A percentile compares a stretch with the other conserved stretches of the same genome.
Evolutionary conservation across 1,140 invertebrate genomes (phyloP).

Genomic region (Episyrphus balteatus): DNA sequence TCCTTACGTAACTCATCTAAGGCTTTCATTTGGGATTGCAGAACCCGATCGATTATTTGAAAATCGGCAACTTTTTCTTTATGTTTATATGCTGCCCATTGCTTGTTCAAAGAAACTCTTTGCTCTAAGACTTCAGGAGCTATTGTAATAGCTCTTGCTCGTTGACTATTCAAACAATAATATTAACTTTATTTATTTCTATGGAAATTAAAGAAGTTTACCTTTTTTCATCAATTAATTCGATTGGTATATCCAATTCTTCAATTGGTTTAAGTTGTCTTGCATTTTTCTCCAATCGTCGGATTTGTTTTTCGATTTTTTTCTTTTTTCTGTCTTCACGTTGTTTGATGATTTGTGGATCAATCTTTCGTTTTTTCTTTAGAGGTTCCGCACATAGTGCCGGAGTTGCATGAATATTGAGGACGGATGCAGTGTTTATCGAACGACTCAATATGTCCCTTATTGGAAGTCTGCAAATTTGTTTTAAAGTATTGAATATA

Average conservation of each 20-base stretch:
- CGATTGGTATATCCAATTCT: constrained; percentile 61
- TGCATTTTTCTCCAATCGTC: constrained; percentile 60
- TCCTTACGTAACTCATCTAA: constrained; percentile 61
- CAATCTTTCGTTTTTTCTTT: constrained; percentile 77
- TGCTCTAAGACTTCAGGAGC: constrained; percentile 41
- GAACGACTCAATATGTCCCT: no score
- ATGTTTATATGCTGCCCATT: constrained; percentile 60
- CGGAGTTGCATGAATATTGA: constrained; percentile 18
- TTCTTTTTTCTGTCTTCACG: constrained; percentile 68
- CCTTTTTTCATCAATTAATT: constrained; percentile 53
- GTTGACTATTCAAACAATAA: constrained; percentile 38
- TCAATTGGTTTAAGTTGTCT: constrained; percentile 71
- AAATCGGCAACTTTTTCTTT: constrained; percentile 50
- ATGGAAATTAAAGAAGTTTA: constrained; percentile 34
- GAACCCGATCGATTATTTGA: constrained; percentile 53
- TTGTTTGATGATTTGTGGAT: constrained; percentile 63
- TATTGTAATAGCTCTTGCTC: constrained; percentile 39
- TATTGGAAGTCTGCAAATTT: no score
- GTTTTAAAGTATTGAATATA: no score
- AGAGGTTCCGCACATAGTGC: constrained; percentile 57
- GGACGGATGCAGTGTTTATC: no score
- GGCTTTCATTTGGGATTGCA: constrained; percentile 60
- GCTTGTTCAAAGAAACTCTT: constrained; percentile 49
- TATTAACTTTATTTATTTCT: background rate
- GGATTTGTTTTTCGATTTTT: constrained; percentile 74